Conservation (phyloP, 2,888 invertebrate genomes). For the Mimumesa dahlbomi region DNA sequence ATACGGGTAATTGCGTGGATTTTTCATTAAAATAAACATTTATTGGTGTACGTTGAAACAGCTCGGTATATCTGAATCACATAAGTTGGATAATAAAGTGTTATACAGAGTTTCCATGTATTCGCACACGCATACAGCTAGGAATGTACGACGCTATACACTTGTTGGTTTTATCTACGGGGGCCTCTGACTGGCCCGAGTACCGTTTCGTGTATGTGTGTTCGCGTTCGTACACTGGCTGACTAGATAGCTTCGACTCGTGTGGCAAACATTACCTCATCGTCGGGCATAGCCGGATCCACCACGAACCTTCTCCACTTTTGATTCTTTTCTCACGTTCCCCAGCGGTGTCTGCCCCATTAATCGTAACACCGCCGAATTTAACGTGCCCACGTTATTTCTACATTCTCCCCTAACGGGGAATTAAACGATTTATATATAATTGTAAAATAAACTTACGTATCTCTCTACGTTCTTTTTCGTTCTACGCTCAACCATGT, state of each 20-base stretch:
- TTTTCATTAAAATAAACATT: too few relatives aligned
- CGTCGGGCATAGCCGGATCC: constrained; percentile 64
- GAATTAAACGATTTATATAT: too few relatives aligned
- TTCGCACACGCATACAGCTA: constrained; percentile 36
- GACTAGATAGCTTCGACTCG: constrained; percentile 58
- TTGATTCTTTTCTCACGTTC: constrained; percentile 46
- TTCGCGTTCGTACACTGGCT: constrained; percentile 43
- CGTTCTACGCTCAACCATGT: too few relatives aligned
- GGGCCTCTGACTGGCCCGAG: constrained; percentile 37
- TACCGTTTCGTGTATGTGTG: constrained; percentile 32
- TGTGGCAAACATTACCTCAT: constrained; percentile 67
- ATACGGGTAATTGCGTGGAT: too few relatives aligned
- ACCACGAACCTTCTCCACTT: constrained; percentile 68
- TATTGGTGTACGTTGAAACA: too few relatives aligned
- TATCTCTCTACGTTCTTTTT: too few relatives aligned
- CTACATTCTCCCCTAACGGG: too few relatives aligned
- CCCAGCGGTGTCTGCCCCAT: too few relatives aligned
- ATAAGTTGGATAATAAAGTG: too few relatives aligned
- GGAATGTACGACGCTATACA: constrained; percentile 47
- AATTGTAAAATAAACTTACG: too few relatives aligned
- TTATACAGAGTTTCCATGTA: constrained; percentile 16
- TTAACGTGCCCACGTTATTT: too few relatives aligned
- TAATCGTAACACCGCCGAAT: too few relatives aligned
- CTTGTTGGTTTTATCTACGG: constrained; percentile 56
- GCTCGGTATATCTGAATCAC: neutral